Evolutionary conservation across 2,888 invertebrate genomes (phyloP).

Genomic region (Blera fallax): DNA sequence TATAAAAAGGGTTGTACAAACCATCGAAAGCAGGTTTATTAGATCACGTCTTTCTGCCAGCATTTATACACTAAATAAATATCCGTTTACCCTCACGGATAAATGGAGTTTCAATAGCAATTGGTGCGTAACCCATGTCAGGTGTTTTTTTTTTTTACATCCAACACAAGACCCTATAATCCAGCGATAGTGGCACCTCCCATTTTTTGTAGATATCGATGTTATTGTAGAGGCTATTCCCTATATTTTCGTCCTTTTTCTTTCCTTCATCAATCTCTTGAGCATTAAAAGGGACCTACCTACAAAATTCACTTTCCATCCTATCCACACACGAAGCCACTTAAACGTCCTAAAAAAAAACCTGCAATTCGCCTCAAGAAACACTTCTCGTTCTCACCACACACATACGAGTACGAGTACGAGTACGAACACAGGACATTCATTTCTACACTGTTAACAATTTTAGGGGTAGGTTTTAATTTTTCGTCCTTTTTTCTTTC

Average conservation of each 20-base stretch:
- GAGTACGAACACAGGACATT: neutral
- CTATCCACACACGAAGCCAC: slow-evolving; percentile 17
- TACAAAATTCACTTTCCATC: slow-evolving; percentile 19
- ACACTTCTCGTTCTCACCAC: slow-evolving; percentile 3
- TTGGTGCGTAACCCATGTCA: too few relatives aligned
- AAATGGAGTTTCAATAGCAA: too few relatives aligned
- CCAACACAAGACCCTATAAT: too few relatives aligned
- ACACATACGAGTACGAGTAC: neutral
- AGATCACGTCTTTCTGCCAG: too few relatives aligned
- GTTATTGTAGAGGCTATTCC: neutral
- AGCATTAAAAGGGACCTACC: slow-evolving; percentile 23
- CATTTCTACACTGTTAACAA: neutral
- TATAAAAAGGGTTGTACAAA: too few relatives aligned
- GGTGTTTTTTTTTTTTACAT: too few relatives aligned
- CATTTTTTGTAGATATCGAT: neutral
- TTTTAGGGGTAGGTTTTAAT: slow-evolving; percentile 41
- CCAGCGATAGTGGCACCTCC: neutral
- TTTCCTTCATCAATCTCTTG: neutral
- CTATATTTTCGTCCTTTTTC: neutral
- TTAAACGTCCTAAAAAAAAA: slow-evolving; percentile 25
- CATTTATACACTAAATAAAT: too few relatives aligned
- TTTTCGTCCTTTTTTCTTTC: slow-evolving; percentile 26
- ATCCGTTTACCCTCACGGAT: too few relatives aligned
- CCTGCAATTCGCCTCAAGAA: slow-evolving; percentile 24
- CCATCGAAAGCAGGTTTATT: too few relatives aligned